Conservation (phyloP, 2,797 vertebrate genomes). For the Parauchenoglanis punctatus region DNA sequence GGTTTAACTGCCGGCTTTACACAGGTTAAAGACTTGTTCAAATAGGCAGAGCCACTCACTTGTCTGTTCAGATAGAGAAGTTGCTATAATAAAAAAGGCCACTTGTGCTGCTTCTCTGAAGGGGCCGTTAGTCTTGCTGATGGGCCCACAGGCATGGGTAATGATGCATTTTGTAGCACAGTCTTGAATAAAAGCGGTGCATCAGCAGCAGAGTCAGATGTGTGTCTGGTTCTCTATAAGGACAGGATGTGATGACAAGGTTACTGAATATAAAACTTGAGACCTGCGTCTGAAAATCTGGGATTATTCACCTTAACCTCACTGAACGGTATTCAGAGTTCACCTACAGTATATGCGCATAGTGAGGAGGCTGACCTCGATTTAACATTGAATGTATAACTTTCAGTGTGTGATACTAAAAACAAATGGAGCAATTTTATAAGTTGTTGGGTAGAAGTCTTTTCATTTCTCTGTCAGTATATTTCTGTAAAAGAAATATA, state of each 20-base stretch:
- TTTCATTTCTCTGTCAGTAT: not conserved
- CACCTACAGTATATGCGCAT: not conserved
- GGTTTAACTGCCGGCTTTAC: slow-evolving; percentile 59
- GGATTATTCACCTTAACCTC: not conserved
- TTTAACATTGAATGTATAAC: not conserved
- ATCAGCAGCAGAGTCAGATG: slow-evolving; percentile 1
- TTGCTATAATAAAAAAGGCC: slow-evolving; percentile 47
- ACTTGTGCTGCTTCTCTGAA: slow-evolving; percentile 46
- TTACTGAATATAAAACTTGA: not conserved
- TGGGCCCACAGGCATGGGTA: slow-evolving; percentile 50
- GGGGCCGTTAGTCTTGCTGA: slow-evolving; percentile 44
- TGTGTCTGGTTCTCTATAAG: not conserved
- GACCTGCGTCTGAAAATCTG: not conserved
- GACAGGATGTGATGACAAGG: not conserved
- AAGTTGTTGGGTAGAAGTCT: not conserved
- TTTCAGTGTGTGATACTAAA: not conserved
- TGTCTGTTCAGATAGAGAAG: slow-evolving; percentile 13
- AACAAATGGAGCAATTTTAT: not conserved
- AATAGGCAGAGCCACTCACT: slow-evolving; percentile 47
- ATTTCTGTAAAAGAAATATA: not conserved
- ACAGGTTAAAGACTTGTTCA: slow-evolving; percentile 73
- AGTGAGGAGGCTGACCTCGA: not conserved
- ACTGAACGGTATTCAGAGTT: not conserved
- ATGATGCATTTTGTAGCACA: slow-evolving; percentile 22
- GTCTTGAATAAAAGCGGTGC: slow-evolving; percentile 18